A percentile compares a stretch with the other conserved stretches of the same genome.
phyloP scores from a whole-genome alignment of 2,797 vertebrate species.

The Corythornis leucogaster region DNA sequence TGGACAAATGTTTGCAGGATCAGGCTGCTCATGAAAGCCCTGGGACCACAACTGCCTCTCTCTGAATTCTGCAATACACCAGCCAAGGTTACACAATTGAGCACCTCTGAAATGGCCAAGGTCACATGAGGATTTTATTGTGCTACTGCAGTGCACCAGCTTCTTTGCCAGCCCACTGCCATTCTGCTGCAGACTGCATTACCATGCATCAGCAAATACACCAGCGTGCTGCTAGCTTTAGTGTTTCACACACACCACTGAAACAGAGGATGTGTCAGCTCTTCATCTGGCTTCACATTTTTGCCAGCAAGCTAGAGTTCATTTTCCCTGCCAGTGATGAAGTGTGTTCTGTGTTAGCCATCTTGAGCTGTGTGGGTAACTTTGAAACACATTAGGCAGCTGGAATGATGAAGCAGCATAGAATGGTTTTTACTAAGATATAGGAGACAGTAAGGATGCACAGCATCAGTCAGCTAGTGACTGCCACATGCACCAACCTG shows the following conservation, averaged over 20 bases:
- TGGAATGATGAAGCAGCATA: not conserved
- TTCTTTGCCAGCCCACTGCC: slow-evolving; percentile 51
- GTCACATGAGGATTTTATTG: slow-evolving; percentile 45
- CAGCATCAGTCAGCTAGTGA: not conserved
- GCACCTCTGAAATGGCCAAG: slow-evolving; percentile 33
- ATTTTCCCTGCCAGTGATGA: slow-evolving; percentile 8
- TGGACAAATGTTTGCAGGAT: not conserved
- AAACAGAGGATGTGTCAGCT: slow-evolving; percentile 50
- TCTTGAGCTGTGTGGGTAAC: slow-evolving; percentile 5
- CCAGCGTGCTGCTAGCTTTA: slow-evolving; percentile 7
- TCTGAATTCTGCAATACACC: not conserved
- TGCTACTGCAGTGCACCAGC: slow-evolving; percentile 72
- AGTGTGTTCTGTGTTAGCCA: slow-evolving; percentile 11
- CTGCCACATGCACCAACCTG: not conserved
- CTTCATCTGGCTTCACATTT: slow-evolving; percentile 49
- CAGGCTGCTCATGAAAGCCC: not conserved
- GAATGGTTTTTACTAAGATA: not conserved
- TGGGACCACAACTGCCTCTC: not conserved
- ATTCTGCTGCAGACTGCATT: slow-evolving; percentile 55
- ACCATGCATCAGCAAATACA: slow-evolving; percentile 71
- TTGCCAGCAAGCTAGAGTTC: slow-evolving; percentile 45
- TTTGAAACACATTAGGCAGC: slow-evolving; percentile 17
- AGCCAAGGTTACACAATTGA: not conserved
- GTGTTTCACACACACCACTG: slow-evolving; percentile 29
- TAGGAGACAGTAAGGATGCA: not conserved